Base-by-base conservation (phyloP, 2,797 vertebrate genomes). In the Delichon dasypus region DNA sequence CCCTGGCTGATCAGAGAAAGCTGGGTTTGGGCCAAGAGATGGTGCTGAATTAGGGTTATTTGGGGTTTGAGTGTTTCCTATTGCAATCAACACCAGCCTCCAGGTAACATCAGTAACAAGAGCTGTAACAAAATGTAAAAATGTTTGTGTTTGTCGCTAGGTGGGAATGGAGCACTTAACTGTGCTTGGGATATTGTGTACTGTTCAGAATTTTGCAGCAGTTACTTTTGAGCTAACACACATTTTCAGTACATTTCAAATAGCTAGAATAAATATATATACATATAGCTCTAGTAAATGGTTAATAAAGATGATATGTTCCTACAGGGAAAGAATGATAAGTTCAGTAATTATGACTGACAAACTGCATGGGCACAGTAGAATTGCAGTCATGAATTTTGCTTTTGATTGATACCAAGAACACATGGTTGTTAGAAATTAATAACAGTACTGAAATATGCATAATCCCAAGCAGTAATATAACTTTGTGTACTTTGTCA, bases 381-480 rank as follows among this genome's bases (percentile, higher is more conserved):
- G 71, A 93, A 73, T 73, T 89, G 38, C 75, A 79, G 66, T 73
- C 60, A 67, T 87, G 48, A 87, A 16, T 92, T 93, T 90, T 94
- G 81, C n/a, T 82, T 94, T 71, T 90, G 95, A 90, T 89, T 85
- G 84, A 80, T 92, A 82, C 61, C 26, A 87, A 77, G 92, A 76
- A 67, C 42, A 93, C 26, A 54, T 2, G 5, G 53, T 45, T 74
- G 34, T 72, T 95, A 48, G 44, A 74, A 48, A 85, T 38, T 61
- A 85, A 55, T 73, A 82, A 62, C 29, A 90, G 45, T 61, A 45
- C 57, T 74, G 78, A 82, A 93, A 89, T 77, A 54, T 20, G 32
- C 78, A 83, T 65, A 48, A 78, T 85, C 82, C 68, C 64, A 77
- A 76, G 78, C 34, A 67, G 38, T 20, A 51, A 40, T 53, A 71